These are phyloP conservation scores for Addax nasomaculatus DNA, from an alignment of 2,113 vertebrate species.

Conservation along the genomic window DNA sequence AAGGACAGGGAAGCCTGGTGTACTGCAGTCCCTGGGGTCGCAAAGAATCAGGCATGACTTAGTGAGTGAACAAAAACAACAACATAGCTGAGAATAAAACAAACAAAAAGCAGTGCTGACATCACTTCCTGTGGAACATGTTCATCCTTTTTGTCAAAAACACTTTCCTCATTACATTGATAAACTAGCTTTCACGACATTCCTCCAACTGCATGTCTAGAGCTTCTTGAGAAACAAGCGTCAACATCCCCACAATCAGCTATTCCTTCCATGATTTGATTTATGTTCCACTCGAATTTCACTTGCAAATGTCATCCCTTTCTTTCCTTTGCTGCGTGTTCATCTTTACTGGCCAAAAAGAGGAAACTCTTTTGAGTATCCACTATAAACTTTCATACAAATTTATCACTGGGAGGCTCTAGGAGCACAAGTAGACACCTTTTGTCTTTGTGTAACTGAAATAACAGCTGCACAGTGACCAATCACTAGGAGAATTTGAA, in stretches of 20 bases:
- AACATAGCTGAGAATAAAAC: background rate
- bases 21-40: background rate
- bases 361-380: background rate
- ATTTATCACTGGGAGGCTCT: background rate
- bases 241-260: background rate
- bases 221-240: background rate
- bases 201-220: background rate
- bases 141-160: background rate
- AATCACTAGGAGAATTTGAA: background rate
- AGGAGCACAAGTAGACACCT: background rate
- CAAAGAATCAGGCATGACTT: background rate
- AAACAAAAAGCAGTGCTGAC: background rate
- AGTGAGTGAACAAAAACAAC: background rate
- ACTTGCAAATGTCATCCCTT: background rate
- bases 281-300: background rate
- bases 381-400: background rate
- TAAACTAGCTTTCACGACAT: background rate
- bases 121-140: background rate
- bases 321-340: background rate
- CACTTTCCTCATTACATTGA: background rate
- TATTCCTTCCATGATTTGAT: background rate
- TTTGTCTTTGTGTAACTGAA: background rate
- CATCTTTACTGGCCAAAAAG: background rate
- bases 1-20: background rate
- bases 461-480: background rate